Evolutionary conservation across 2,113 vertebrate species (phyloP).

Genomic region (Cichladusa arquata): DNA sequence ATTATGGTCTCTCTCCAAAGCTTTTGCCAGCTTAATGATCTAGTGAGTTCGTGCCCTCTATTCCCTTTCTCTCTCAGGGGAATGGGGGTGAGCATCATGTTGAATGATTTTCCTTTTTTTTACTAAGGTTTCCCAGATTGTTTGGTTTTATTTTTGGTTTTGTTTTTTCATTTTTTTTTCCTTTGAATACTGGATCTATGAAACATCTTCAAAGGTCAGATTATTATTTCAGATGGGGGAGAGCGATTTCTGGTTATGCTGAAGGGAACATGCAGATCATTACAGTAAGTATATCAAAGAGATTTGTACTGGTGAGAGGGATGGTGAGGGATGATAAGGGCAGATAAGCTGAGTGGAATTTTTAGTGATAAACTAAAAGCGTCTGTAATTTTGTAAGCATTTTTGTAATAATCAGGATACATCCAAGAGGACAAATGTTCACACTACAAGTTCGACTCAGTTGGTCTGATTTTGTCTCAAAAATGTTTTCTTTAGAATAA

Average conservation of each 20-base stretch:
- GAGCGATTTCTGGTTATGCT: not conserved
- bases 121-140: constrained; percentile 11
- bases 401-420: constrained; percentile 60
- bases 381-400: constrained; percentile 28
- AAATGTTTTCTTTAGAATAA: constrained; percentile 23
- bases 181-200: constrained; percentile 22
- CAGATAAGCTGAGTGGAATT: constrained; percentile 13
- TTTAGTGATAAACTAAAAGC: constrained; percentile 57
- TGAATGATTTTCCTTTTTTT: constrained; percentile 21
- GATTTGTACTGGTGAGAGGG: not conserved
- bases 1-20: constrained; percentile 8
- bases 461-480: constrained; percentile 58
- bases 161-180: not conserved
- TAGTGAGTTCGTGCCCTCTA: not conserved
- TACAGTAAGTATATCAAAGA: constrained; percentile 3
- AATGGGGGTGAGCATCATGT: not conserved
- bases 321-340: not conserved
- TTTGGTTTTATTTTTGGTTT: not conserved
- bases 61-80: constrained; percentile 4
- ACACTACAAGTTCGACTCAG: constrained; percentile 5
- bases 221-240: constrained; percentile 8
- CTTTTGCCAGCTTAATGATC: not conserved
- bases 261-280: constrained; percentile 37
- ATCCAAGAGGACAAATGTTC: not conserved
- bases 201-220: constrained; percentile 34